phyloP scores from a whole-genome alignment of 1,140 invertebrate species.

The Chironomus striatipennis region DNA sequence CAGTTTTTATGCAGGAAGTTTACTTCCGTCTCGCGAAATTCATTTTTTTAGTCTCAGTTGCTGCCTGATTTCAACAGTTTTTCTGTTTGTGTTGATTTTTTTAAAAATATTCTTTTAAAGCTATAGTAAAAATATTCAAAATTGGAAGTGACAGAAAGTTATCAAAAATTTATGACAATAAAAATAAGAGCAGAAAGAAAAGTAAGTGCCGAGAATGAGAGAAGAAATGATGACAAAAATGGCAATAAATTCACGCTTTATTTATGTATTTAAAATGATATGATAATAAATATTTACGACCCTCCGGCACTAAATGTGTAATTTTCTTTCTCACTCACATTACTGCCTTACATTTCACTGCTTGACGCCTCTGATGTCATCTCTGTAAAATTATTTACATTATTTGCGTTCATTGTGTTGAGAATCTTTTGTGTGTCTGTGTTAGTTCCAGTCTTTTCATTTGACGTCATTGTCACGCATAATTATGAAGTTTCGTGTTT shows the following conservation, averaged over 20 bases:
- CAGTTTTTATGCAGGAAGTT: background rate
- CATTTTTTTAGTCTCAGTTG: background rate
- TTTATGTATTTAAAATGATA: conserved; percentile 10
- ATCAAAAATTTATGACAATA: too few species aligned
- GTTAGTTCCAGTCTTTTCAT: too few species aligned
- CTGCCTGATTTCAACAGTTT: background rate
- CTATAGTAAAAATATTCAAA: background rate
- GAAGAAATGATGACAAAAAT: background rate
- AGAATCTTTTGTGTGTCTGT: background rate
- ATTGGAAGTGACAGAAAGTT: background rate
- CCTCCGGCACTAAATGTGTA: background rate
- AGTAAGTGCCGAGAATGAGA: too few species aligned
- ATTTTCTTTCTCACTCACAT: background rate
- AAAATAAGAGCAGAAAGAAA: too few species aligned
- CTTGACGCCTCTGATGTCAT: background rate
- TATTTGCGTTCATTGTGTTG: background rate
- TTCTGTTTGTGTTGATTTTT: too few species aligned
- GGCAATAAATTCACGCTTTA: background rate
- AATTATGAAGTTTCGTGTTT: background rate
- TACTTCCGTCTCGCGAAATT: conserved; percentile 11
- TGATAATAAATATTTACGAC: background rate
- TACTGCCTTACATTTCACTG: background rate
- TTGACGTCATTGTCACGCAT: background rate
- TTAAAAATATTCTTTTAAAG: background rate
- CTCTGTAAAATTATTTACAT: background rate